These are phyloP conservation scores for Pempheris klunzingeri DNA, from an alignment of 2,797 vertebrate species.

Conservation along the genomic window DNA sequence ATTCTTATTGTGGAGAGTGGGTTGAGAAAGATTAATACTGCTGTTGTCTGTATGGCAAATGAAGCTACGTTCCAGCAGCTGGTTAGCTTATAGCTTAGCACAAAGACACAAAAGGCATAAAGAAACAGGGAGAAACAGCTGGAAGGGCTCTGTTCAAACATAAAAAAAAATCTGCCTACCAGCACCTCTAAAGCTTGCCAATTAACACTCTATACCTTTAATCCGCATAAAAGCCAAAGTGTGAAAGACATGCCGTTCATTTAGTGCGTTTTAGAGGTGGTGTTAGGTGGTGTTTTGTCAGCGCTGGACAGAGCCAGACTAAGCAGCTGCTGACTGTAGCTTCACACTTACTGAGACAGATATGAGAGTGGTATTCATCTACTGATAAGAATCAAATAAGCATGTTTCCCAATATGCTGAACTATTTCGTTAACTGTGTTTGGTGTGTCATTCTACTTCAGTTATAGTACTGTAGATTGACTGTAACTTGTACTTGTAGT, in stretches of 20 bases:
- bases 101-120: background rate
- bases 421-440: background rate
- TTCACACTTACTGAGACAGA: conserved; percentile 5
- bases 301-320: background rate
- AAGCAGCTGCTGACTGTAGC: background rate
- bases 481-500: background rate
- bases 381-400: background rate
- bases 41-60: background rate
- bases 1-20: background rate
- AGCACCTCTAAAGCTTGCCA: conserved; percentile 10
- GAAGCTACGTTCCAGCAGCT: background rate
- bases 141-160: background rate
- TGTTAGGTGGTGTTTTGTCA: background rate
- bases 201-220: background rate
- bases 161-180: background rate
- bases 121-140: background rate
- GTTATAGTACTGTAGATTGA: background rate
- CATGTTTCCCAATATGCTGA: background rate
- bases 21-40: background rate
- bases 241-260: background rate
- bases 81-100: background rate
- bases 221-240: background rate
- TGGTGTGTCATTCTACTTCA: background rate
- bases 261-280: background rate
- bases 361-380: background rate